Evolutionary conservation across 1,140 invertebrate species (phyloP).

Genomic region (Odontomachus brunneus): DNA sequence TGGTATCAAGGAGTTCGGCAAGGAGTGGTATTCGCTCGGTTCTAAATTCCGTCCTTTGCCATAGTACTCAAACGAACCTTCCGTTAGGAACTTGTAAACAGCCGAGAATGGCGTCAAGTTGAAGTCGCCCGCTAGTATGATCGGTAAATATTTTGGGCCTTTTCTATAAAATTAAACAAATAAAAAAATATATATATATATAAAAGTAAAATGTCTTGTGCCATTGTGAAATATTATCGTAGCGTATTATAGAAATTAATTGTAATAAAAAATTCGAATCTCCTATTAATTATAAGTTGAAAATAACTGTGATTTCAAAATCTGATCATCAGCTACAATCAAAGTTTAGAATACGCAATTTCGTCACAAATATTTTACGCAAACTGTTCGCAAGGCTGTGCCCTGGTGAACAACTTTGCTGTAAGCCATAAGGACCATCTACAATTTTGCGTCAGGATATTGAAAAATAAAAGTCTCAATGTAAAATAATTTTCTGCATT

Average conservation of each 20-base stretch:
- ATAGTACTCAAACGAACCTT: constrained; percentile 88
- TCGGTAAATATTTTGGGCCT: constrained; percentile 88
- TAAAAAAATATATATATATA: constrained; percentile 24
- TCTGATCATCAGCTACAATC: too few relatives aligned
- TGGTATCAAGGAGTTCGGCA: constrained; percentile 85
- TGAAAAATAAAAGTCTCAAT: constrained; percentile 90
- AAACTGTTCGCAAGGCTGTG: too few relatives aligned
- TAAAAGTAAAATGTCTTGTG: not conserved
- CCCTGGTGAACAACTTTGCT: too few relatives aligned
- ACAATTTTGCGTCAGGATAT: constrained; percentile 94
- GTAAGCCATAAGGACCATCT: too few relatives aligned
- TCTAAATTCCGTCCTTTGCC: constrained; percentile 82
- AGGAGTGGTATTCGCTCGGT: constrained; percentile 58
- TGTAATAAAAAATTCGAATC: not conserved
- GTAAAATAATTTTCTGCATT: constrained; percentile 78
- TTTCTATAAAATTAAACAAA: constrained; percentile 72
- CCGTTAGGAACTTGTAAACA: constrained; percentile 90
- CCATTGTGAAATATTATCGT: too few relatives aligned
- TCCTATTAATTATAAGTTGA: not conserved
- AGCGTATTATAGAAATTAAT: not conserved
- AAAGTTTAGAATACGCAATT: too few relatives aligned
- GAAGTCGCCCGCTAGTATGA: constrained; percentile 95
- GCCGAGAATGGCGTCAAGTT: constrained; percentile 91
- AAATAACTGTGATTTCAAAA: not conserved
- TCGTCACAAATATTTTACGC: too few relatives aligned